Evolutionary conservation across 2,113 vertebrate species (phyloP), one percentile per base, ranked within the genome.

Genomic region (Callionymus lyra): DNA sequence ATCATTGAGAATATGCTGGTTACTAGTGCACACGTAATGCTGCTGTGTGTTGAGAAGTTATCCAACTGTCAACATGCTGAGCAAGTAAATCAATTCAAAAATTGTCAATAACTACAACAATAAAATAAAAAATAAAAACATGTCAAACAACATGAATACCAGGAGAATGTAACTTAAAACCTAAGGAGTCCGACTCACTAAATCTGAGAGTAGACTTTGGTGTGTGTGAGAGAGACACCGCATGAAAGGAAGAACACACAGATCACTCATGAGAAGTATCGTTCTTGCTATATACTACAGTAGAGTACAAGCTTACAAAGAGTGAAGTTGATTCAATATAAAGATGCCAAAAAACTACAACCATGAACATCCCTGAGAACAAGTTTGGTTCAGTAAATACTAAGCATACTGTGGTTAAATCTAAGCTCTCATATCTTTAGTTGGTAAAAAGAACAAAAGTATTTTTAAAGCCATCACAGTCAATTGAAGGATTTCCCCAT

Each of bases 311-410:
- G 8, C 47, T 61, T 63, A 45, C 57, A 44, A 73, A 55, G 50
- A 47, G 48, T 53, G 43, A 68, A 32, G 14, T 44, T 41, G 12
- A 36, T 50, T 65, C 63, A 41, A 21, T 56, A 56, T 32, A 13
- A 50, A 44, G 44, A 61, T n/a, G n/a, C n/a, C n/a, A 57, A 67
- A 27, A 4, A 27, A 5, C 59, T 38, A 65, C 62, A 62, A 51
- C 48, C 62, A 58, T 48, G 64, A 74, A 74, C 70, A 79, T 87
- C 85, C 85, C 85, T 87, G 85, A 87, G 85, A 77, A 70, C 69
- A 65, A 58, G 68, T 72, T 85, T 82, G 79, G 75, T 82, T 84
- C 66, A 72, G 72, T 78, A 79, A 67, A 63, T 27, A 27, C 8
- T 27, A 77, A 65, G 56, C 34, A 59, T 69, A 63, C 58, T 38